Base-by-base conservation (phyloP, 2,797 vertebrate genomes). In the Falco naumanni region DNA sequence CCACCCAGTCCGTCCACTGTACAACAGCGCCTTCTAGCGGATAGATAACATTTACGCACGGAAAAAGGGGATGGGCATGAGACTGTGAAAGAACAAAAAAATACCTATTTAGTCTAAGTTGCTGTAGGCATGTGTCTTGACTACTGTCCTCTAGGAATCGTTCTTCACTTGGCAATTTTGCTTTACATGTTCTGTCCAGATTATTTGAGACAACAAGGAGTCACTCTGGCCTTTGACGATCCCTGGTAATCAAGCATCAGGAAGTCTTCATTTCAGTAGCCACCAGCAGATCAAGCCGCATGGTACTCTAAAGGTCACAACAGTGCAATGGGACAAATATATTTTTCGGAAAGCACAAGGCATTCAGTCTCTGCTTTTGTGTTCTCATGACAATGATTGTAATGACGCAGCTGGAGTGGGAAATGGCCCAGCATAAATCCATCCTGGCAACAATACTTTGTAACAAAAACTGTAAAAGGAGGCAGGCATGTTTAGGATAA, bases 341-440 rank as follows among this genome's bases (percentile, higher is more conserved):
- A 88, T 82, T 95, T 94, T 90, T 96, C 2, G 0, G 95, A 96
- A 97, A 85, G 74, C 89, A 91, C 61, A 57, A 56, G 89, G 90
- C 90, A 95, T 91, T 96, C 84, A 88, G 79, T 16, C 43, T 96
- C 72, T 82, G 95, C 94, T 94, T 96, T 96, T 96, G 92, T 97
- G 89, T 96, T 97, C 89, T 97, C 89, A 24, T 97, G 97, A 96
- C 95, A 97, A 97, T 96, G 87, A 95, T 20, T 95, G 91, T 88
- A 93, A 79, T 96, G 96, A 97, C 91, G 94, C 95, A 96, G 97
- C 93, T 94, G 95, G 97, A 96, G 91, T 96, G 95, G 97, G 96
- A 97, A 97, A 93, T 96, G 96, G 96, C 92, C 95, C 93, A 94
- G 93, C 95, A 96, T 97, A 97, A 97, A 97, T 97, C 95, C 91